Conservation (phyloP, 2,113 vertebrate species). For the Athene noctua region DNA sequence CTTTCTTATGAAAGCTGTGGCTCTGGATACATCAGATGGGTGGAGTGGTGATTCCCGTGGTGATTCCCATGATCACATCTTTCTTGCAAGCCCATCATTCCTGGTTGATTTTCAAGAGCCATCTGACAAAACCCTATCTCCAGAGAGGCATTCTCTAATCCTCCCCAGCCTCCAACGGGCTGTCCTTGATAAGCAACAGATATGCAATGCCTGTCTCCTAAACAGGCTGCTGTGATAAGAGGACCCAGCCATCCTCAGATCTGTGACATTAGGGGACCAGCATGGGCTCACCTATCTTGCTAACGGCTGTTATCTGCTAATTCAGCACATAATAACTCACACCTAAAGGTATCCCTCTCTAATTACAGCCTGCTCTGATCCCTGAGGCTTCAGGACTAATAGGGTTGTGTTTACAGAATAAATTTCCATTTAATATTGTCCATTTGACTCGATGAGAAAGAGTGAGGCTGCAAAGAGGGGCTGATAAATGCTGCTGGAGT, state of each 20-base stretch:
- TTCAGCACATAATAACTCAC: neutral
- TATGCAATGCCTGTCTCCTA: neutral
- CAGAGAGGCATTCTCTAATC: neutral
- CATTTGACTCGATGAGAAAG: neutral
- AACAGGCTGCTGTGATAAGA: neutral
- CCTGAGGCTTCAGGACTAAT: neutral
- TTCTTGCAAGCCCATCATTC: neutral
- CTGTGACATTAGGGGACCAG: rapidly evolving
- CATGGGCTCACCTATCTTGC: neutral
- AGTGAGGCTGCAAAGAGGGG: neutral
- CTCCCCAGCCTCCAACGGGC: neutral
- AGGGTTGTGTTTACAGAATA: neutral
- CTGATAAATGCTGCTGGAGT: neutral
- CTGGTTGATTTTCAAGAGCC: neutral
- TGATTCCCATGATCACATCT: neutral
- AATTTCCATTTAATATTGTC: neutral
- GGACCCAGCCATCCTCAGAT: neutral
- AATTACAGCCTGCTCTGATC: neutral
- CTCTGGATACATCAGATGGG: neutral
- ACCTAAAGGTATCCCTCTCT: neutral
- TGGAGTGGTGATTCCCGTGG: neutral
- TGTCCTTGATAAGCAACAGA: neutral
- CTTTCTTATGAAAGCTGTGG: neutral
- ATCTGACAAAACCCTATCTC: neutral
- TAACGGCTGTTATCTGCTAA: neutral